Percentiles rank a stretch among this genome's conserved stretches.
Evolutionary conservation across 2,113 vertebrate genomes (phyloP).

Genomic region (Ictidomys tridecemlineatus): DNA sequence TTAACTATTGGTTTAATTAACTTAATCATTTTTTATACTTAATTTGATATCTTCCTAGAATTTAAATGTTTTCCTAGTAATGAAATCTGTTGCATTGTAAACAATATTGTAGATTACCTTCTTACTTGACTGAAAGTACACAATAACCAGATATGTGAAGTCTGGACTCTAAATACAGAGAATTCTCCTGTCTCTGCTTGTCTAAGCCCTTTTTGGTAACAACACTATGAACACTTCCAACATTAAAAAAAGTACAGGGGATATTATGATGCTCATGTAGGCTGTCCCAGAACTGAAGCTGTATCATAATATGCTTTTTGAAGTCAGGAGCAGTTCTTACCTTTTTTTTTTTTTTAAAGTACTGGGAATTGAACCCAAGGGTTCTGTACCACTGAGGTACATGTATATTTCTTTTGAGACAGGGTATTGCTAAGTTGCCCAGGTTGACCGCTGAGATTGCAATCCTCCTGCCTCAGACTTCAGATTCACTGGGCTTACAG

Average conservation of each 20-base stretch:
- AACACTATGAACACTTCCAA: background rate
- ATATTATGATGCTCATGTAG: background rate
- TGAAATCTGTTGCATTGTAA: too few species aligned
- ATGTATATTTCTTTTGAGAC: too few species aligned
- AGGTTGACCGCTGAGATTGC: too few species aligned
- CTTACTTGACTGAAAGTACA: background rate
- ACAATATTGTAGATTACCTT: background rate
- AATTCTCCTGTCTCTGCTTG: background rate
- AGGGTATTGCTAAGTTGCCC: too few species aligned
- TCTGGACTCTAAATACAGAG: background rate
- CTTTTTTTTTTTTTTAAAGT: too few species aligned
- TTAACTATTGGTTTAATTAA: background rate
- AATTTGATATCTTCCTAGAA: background rate
- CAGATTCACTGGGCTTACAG: too few species aligned
- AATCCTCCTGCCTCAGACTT: too few species aligned
- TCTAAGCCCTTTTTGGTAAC: background rate
- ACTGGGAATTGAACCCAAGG: too few species aligned
- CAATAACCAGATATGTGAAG: background rate
- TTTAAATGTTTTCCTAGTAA: background rate
- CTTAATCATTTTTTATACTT: conserved; percentile 5
- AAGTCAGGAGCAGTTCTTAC: background rate
- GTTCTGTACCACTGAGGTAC: too few species aligned
- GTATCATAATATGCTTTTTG: background rate
- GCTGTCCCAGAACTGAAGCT: background rate
- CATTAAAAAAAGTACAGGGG: background rate